Conservation (phyloP, 2,113 vertebrate genomes). For the Epinephelus lanceolatus region DNA sequence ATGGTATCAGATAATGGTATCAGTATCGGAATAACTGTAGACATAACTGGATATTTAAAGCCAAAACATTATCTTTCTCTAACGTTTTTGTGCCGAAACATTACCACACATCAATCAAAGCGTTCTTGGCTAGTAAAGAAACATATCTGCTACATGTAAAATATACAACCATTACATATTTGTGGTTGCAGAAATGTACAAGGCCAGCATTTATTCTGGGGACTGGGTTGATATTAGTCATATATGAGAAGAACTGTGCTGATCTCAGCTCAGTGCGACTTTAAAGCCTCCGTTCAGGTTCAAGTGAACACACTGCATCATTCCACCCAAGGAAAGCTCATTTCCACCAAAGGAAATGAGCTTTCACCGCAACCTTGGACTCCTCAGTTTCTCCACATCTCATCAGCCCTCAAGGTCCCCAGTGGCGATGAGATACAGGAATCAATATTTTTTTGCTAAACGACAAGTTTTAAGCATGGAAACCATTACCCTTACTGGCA, state of each 20-base stretch:
- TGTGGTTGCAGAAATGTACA: too few species aligned
- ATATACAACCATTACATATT: too few species aligned
- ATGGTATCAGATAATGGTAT: too few species aligned
- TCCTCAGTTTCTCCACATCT: slow-evolving; percentile 49
- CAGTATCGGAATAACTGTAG: too few species aligned
- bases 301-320: slow-evolving; percentile 11
- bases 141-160: too few species aligned
- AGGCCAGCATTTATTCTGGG: too few species aligned
- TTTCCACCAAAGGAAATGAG: slow-evolving; percentile 23
- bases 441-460: slow-evolving; percentile 54
- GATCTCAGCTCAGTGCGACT: not conserved
- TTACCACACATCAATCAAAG: too few species aligned
- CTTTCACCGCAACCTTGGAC: slow-evolving; percentile 49
- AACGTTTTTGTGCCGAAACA: too few species aligned
- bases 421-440: slow-evolving; percentile 28
- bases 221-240: too few species aligned
- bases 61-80: too few species aligned
- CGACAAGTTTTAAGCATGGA: slow-evolving; percentile 46
- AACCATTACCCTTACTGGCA: slow-evolving; percentile 52
- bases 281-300: not conserved
- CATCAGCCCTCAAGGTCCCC: slow-evolving; percentile 47
- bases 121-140: too few species aligned
- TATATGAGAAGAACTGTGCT: slow-evolving; percentile 1
- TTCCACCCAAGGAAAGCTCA: slow-evolving; percentile 8
- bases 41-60: too few species aligned